Evolutionary conservation across 2,888 invertebrate species (phyloP).

Genomic region (Nomada ruficornis): DNA sequence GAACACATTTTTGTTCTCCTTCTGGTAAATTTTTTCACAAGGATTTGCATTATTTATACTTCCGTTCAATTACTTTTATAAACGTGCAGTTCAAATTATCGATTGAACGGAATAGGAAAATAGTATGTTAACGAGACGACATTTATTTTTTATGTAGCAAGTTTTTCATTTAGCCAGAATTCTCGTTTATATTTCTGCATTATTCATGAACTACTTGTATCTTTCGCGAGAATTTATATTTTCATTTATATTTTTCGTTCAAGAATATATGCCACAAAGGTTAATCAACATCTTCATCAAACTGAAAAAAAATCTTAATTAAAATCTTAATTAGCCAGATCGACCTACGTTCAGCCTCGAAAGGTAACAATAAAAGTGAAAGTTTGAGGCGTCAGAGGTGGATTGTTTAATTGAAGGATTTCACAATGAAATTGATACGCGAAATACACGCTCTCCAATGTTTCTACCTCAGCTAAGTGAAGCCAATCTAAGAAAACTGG

Average conservation of each 20-base stretch:
- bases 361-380: neutral
- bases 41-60: constrained; percentile 45
- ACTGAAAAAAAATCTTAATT: constrained; percentile 59
- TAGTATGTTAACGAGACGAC: neutral
- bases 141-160: neutral
- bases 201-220: neutral
- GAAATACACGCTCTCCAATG: constrained; percentile 3
- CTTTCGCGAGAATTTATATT: neutral
- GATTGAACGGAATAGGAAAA: neutral
- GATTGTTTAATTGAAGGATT: constrained; percentile 20
- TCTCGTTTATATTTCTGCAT: neutral
- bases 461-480: constrained; percentile 49
- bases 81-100: neutral
- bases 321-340: constrained; percentile 61
- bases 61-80: neutral
- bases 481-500: constrained; percentile 70
- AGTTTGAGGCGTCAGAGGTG: neutral
- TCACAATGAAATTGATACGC: constrained; percentile 49
- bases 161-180: neutral
- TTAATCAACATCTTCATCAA: neutral
- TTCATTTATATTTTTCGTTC: neutral
- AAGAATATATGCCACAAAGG: neutral
- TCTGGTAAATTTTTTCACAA: constrained; percentile 6
- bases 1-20: neutral
- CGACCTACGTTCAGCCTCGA: neutral